Percentiles rank a stretch among this genome's conserved stretches.
phyloP scores from a whole-genome alignment of 2,797 vertebrate species.

The Rhabdophis nuchalis region DNA sequence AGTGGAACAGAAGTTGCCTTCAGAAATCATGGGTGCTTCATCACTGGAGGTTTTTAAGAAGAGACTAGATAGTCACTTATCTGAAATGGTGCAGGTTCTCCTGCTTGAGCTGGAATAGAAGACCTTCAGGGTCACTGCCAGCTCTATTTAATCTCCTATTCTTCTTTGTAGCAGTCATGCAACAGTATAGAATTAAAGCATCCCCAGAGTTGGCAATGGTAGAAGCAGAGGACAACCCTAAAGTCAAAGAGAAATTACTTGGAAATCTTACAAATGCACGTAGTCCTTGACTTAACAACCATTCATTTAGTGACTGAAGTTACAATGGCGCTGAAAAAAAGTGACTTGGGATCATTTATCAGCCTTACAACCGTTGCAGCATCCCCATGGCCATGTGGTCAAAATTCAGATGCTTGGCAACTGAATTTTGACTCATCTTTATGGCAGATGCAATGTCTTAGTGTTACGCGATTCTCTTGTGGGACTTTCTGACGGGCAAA shows the following conservation, averaged over 20 bases:
- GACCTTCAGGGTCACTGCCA: too few relatives aligned
- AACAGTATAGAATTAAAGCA: not conserved
- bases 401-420: not conserved
- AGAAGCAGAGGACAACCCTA: not conserved
- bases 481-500: not conserved
- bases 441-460: not conserved
- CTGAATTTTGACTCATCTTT: not conserved
- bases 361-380: not conserved
- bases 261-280: not conserved
- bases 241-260: not conserved
- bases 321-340: not conserved
- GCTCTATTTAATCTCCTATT: too few relatives aligned
- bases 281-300: not conserved
- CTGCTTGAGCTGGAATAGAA: too few relatives aligned
- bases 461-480: not conserved
- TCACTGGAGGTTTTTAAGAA: too few relatives aligned
- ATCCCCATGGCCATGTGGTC: not conserved
- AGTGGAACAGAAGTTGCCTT: too few relatives aligned
- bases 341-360: not conserved
- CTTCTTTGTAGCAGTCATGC: not conserved
- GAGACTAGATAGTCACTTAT: too few relatives aligned
- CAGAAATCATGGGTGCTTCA: too few relatives aligned
- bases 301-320: not conserved
- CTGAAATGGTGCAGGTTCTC: too few relatives aligned
- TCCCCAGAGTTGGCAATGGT: too few relatives aligned